phyloP scores from a whole-genome alignment of 2,888 invertebrate species.

The Adela reaumurella region DNA sequence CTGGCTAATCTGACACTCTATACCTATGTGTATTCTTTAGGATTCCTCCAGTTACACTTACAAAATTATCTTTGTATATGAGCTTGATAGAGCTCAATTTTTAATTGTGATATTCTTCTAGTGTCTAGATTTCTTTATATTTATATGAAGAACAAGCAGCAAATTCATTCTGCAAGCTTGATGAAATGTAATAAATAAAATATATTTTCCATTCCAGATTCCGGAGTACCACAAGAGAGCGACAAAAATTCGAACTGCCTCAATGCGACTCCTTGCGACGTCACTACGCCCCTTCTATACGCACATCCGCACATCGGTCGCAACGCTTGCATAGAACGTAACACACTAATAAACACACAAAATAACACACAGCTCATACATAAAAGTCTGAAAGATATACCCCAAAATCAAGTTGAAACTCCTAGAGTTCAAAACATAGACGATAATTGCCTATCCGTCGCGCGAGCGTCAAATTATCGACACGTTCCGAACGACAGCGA shows the following conservation, averaged over 20 bases:
- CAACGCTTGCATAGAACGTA: conserved; percentile 78
- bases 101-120: too few species aligned
- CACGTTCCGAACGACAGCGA: conserved; percentile 19
- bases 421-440: conserved; percentile 19
- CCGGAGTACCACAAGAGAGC: conserved; percentile 17
- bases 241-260: conserved; percentile 41
- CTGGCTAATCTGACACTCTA: too few species aligned
- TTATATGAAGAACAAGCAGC: too few species aligned
- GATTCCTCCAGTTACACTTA: too few species aligned
- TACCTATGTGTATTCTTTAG: too few species aligned
- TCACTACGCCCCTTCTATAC: conserved; percentile 50
- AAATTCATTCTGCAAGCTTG: neutral
- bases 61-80: too few species aligned
- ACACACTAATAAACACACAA: conserved; percentile 58
- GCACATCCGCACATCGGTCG: conserved; percentile 79
- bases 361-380: conserved; percentile 55
- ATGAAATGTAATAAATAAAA: neutral
- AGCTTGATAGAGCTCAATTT: too few species aligned
- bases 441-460: conserved; percentile 36
- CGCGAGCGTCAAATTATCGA: conserved; percentile 22
- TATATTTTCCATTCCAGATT: conserved; percentile 3
- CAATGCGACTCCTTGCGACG: conserved; percentile 24
- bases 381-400: conserved; percentile 60
- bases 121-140: too few species aligned
- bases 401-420: conserved; percentile 15